Percentiles rank a stretch among this genome's conserved stretches.
These are phyloP conservation scores for Noctua janthe DNA, from an alignment of 2,888 invertebrate species.

Conservation along the genomic window DNA sequence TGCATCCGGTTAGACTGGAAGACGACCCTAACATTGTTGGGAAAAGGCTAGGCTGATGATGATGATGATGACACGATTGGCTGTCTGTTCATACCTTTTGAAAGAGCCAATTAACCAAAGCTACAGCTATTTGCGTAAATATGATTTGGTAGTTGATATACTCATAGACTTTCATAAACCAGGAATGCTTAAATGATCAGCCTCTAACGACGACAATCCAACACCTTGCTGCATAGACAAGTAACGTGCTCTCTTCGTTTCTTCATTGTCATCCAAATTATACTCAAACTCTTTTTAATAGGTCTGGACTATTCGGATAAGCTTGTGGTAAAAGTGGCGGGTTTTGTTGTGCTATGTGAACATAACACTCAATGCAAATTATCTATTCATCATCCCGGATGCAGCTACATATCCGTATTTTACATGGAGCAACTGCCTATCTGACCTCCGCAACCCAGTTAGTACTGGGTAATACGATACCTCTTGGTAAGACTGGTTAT, in stretches of 20 bases:
- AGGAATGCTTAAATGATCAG: neutral
- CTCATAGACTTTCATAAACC: neutral
- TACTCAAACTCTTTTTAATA: neutral
- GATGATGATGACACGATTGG: no score
- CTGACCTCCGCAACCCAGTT: no score
- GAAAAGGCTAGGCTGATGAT: no score
- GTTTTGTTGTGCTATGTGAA: no score
- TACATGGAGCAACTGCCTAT: no score
- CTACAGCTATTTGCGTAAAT: neutral
- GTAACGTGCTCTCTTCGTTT: neutral
- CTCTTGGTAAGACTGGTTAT: no score
- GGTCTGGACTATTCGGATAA: neutral
- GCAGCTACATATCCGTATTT: no score
- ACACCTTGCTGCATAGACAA: neutral
- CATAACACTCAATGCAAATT: no score
- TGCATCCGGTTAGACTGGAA: no score
- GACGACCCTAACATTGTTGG: no score
- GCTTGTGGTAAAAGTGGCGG: neutral
- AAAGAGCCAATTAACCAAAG: neutral
- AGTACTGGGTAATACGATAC: no score
- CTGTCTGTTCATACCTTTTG: neutral
- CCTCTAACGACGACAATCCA: neutral
- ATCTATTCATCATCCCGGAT: no score
- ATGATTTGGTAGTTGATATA: neutral
- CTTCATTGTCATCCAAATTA: neutral